Conservation (phyloP, 2,888 invertebrate genomes). For the Creontiades dilutus region DNA sequence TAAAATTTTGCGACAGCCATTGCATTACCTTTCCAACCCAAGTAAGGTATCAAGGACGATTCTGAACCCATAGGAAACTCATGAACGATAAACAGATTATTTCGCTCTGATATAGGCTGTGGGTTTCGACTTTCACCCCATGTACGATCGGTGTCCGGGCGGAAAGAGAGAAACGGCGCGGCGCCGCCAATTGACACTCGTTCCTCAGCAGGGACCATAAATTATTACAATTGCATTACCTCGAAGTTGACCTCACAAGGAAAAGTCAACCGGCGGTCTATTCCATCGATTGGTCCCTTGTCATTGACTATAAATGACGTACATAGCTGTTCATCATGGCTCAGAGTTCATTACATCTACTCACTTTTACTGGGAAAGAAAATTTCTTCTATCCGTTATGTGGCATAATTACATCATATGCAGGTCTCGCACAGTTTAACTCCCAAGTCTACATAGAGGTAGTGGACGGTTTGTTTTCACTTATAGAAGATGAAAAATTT, state of each 20-base stretch:
- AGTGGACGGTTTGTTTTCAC: too few relatives aligned
- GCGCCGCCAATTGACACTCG: background rate
- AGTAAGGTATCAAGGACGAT: too few relatives aligned
- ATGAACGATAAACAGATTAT: background rate
- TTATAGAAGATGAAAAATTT: too few relatives aligned
- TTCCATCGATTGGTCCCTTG: background rate
- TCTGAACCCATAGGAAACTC: too few relatives aligned
- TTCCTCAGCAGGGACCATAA: background rate
- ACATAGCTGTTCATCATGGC: background rate
- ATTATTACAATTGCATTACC: background rate
- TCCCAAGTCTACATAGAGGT: too few relatives aligned
- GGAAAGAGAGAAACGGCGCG: background rate
- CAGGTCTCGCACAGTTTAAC: too few relatives aligned
- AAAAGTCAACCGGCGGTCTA: background rate
- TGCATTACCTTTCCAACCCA: too few relatives aligned
- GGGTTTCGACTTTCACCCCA: background rate
- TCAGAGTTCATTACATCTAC: background rate
- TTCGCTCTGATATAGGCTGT: background rate
- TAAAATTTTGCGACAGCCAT: too few relatives aligned
- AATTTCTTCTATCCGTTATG: too few relatives aligned
- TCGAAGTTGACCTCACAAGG: background rate
- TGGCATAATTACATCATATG: too few relatives aligned
- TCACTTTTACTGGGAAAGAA: too few relatives aligned
- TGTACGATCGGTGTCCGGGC: background rate
- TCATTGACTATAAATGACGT: conserved; percentile 11